Evolutionary conservation across 2,888 invertebrate species (phyloP).

Genomic region (Stenodera caucasica): DNA sequence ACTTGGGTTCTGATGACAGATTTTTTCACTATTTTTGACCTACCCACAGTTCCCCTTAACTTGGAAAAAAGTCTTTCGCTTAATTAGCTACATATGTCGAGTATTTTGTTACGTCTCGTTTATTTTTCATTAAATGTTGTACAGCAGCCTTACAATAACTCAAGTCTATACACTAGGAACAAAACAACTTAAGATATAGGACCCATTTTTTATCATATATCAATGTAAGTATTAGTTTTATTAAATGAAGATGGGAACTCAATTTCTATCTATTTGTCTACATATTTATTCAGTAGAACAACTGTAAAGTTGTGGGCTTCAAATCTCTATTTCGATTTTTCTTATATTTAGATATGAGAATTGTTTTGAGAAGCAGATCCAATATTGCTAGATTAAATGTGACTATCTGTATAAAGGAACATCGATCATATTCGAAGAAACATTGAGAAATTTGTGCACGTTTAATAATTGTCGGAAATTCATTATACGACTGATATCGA

Average conservation of each 20-base stretch:
- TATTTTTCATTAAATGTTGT: constrained; percentile 36
- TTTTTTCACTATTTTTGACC: constrained; percentile 26
- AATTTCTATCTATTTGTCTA: too few species aligned
- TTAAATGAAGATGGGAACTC: too few species aligned
- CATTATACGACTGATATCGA: constrained; percentile 3
- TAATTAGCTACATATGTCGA: constrained; percentile 43
- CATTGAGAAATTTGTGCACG: neutral
- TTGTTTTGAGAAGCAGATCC: too few species aligned
- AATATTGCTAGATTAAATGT: too few species aligned
- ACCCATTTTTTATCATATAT: too few species aligned
- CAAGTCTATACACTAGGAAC: too few species aligned
- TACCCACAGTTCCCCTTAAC: constrained; percentile 16
- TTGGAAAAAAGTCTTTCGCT: constrained; percentile 35
- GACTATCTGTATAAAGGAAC: neutral
- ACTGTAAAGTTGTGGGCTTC: too few species aligned
- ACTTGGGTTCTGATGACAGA: constrained; percentile 22
- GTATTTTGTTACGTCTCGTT: constrained; percentile 40
- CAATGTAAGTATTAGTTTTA: too few species aligned
- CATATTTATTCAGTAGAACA: too few species aligned
- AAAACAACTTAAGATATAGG: too few species aligned
- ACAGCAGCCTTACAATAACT: constrained; percentile 10
- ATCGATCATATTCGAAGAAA: neutral
- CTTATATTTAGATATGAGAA: too few species aligned
- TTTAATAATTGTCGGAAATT: constrained; percentile 16
- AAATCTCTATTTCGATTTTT: too few species aligned